Conservation (phyloP, 2,797 vertebrate genomes). For the Eulemur albifrons region DNA sequence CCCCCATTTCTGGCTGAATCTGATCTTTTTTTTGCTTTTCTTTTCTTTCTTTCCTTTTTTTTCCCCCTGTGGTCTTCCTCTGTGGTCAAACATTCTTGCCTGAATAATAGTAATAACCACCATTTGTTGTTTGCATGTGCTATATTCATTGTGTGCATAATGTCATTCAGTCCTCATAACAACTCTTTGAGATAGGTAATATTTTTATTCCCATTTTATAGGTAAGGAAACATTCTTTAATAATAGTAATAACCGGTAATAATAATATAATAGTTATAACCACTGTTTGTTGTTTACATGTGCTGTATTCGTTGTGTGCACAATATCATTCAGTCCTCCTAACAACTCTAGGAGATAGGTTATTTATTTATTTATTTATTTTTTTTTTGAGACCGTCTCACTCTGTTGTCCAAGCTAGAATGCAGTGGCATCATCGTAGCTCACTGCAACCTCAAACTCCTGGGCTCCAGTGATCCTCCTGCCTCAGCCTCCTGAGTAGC, state of each 20-base stretch:
- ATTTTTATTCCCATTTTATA: neutral
- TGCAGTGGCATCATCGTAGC: too few relatives aligned
- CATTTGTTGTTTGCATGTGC: neutral
- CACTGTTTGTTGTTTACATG: neutral
- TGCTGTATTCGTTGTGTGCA: neutral
- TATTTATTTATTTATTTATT: too few relatives aligned
- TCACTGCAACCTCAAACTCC: too few relatives aligned
- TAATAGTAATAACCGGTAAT: neutral
- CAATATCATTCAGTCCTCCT: neutral
- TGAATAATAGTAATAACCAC: neutral
- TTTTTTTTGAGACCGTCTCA: neutral
- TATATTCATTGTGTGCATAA: neutral
- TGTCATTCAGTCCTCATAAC: neutral
- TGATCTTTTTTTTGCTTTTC: too few relatives aligned
- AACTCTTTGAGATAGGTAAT: neutral
- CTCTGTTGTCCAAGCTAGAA: neutral
- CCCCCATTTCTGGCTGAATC: neutral
- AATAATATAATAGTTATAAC: neutral
- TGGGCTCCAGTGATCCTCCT: too few relatives aligned
- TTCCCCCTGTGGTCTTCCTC: neutral
- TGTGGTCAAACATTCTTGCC: neutral
- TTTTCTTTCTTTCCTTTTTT: neutral
- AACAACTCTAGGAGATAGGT: neutral
- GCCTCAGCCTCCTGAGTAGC: neutral
- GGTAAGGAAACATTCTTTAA: neutral